Conservation (phyloP, 2,113 vertebrate genomes). For the Vanacampus margaritifer region DNA sequence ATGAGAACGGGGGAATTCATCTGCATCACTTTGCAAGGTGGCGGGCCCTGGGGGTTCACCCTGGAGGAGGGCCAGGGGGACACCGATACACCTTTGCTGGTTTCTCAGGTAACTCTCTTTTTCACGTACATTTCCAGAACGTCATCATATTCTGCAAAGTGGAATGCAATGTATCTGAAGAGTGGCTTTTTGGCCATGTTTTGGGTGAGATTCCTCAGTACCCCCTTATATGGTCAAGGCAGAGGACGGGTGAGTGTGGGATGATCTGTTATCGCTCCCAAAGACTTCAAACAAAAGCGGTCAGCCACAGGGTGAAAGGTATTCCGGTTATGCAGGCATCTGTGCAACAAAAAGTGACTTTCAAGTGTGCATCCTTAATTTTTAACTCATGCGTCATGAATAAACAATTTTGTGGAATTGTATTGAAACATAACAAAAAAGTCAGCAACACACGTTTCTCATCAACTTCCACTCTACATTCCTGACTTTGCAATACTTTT, state of each 20-base stretch:
- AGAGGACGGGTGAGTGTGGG: slow-evolving; percentile 42
- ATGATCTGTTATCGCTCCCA: slow-evolving; percentile 62
- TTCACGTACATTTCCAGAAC: not conserved
- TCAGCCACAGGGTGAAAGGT: slow-evolving; percentile 6
- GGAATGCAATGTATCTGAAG: not conserved
- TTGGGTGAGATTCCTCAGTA: slow-evolving; percentile 55
- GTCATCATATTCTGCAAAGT: not conserved
- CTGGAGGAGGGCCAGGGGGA: slow-evolving; percentile 81
- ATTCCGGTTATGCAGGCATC: not conserved
- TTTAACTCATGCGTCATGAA: not conserved
- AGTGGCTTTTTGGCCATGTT: slow-evolving; percentile 9
- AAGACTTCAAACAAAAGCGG: slow-evolving; percentile 43
- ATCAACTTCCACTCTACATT: not conserved
- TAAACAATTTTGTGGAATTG: not conserved
- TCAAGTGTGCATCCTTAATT: not conserved
- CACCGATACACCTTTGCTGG: slow-evolving; percentile 77
- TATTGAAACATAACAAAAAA: not conserved
- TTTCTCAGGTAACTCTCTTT: slow-evolving; percentile 81
- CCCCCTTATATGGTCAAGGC: slow-evolving; percentile 79
- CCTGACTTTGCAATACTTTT: not conserved
- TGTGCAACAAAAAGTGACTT: not conserved
- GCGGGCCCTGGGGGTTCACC: slow-evolving; percentile 91
- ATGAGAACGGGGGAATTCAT: slow-evolving; percentile 93
- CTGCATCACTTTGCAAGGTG: slow-evolving; percentile 87
- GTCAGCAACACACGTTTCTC: not conserved